These are phyloP conservation scores for Physeter macrocephalus DNA, from an alignment of 2,113 vertebrate species.

Conservation along the genomic window DNA sequence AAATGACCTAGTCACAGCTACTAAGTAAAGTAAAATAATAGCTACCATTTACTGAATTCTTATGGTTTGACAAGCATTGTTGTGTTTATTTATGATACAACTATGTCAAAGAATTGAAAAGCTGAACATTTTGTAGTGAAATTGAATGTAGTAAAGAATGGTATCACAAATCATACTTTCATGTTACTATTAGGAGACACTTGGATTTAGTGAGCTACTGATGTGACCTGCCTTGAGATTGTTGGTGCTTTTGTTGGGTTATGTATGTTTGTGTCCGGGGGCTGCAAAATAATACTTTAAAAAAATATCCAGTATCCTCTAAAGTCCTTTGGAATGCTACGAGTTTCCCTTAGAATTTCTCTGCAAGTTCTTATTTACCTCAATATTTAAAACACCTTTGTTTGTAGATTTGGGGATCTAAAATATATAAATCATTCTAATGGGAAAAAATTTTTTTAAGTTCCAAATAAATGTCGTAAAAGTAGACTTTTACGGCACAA, in stretches of 20 bases:
- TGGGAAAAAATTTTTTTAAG: not conserved
- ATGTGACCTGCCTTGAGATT: not conserved
- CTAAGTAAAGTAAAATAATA: not conserved
- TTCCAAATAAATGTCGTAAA: not conserved
- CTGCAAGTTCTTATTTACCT: not conserved
- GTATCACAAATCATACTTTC: not conserved
- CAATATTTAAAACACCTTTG: not conserved
- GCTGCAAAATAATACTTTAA: not conserved
- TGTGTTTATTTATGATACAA: not conserved
- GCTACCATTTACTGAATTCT: not conserved
- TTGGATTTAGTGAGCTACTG: not conserved
- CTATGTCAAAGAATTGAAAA: not conserved
- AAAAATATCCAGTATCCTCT: not conserved
- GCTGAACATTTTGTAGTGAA: not conserved
- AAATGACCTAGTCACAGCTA: not conserved
- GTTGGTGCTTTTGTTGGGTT: not conserved
- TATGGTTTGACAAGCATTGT: not conserved
- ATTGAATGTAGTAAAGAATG: not conserved
- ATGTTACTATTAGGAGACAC: not conserved
- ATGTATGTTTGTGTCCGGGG: not conserved
- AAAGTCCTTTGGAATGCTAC: not conserved
- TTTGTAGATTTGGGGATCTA: not conserved
- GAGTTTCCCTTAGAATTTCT: not conserved
- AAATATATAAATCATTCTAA: not conserved
- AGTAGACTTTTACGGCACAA: not conserved